Evolutionary conservation across 2,888 invertebrate genomes (phyloP).

Genomic region (Lepeophtheirus nordmannii): DNA sequence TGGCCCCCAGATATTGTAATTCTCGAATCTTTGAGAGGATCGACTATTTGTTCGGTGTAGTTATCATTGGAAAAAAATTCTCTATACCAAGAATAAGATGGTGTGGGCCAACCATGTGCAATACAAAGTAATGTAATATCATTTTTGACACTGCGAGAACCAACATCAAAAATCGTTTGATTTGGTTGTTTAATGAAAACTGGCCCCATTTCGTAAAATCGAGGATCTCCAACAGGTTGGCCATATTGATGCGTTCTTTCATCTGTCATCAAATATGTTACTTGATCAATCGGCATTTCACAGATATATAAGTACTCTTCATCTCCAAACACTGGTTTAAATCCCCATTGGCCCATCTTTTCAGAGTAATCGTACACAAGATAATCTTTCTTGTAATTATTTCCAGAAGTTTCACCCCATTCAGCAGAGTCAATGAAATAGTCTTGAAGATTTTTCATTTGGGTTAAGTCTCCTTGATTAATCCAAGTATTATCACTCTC

Average conservation of each 20-base stretch:
- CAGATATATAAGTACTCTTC: conserved; percentile 68
- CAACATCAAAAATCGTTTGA: conserved; percentile 65
- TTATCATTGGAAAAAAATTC: conserved; percentile 69
- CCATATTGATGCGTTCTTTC: conserved; percentile 72
- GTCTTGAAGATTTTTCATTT: conserved; percentile 59
- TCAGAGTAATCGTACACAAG: conserved; percentile 29
- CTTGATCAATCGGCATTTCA: conserved; percentile 48
- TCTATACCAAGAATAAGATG: conserved; percentile 74
- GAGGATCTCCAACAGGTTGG: conserved; percentile 59
- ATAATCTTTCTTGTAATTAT: conserved; percentile 23
- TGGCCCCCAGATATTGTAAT: conserved; percentile 81
- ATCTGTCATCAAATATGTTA: conserved; percentile 40
- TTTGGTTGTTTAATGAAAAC: conserved; percentile 69
- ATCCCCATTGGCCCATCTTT: conserved; percentile 61
- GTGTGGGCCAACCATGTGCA: conserved; percentile 60
- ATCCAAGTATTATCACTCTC: conserved; percentile 58
- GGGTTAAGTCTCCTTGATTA: conserved; percentile 66
- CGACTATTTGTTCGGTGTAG: conserved; percentile 52
- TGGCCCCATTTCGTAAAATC: conserved; percentile 69
- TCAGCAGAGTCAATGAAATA: conserved; percentile 49
- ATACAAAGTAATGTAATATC: conserved; percentile 52
- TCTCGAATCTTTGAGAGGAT: conserved; percentile 55
- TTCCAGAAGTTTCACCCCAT: conserved; percentile 26
- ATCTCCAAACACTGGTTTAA: conserved; percentile 59
- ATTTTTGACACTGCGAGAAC: conserved; percentile 49